Evolutionary conservation across 2,797 vertebrate species (phyloP), one percentile per base, ranked within the genome.

Genomic region (Sebastes minor): DNA sequence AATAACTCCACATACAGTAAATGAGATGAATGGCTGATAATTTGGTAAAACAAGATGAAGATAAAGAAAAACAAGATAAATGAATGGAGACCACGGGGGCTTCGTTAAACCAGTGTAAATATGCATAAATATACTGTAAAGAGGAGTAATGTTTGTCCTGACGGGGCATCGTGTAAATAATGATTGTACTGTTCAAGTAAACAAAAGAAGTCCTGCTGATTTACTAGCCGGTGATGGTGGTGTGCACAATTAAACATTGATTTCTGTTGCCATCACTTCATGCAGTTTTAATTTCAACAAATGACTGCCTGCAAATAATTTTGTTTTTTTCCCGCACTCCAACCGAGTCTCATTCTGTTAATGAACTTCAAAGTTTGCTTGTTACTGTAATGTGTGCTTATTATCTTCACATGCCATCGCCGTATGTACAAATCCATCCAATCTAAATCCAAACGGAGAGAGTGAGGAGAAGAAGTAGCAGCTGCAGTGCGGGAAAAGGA

Each of bases 221-320:
- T 57, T 56, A 8, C 9, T 13, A 61, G 52, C 10, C n/a, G 56
- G 9, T 70, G 53, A 79, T 59, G 46, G 49, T 32, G 53, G 32
- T 30, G 27, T 32, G 35, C 42, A 67, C 57, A 76, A 46, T 73
- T 68, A 71, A 76, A 70, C 28, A 71, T n/a, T 16, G 12, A 80
- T 81, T 81, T 76, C 8, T 53, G 22, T 46, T 76, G 25, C 61
- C 27, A 65, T 79, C 38, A 56, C 10, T 56, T 74, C 61, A 78
- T 80, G 32, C 28, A 57, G 8, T 63, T 77, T 89, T 71, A 68
- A 77, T 77, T 56, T 3, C 52, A 70, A n/a, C 33, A 53, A 28
- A 75, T 67, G 18, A 22, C 33, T 60, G 27, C 42, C 42, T 74
- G 20, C 10, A 55, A 61, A 63, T 53, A 13, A 11, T 55, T 23